Conservation (phyloP, 2,113 vertebrate genomes). For the Piaya cayana region DNA sequence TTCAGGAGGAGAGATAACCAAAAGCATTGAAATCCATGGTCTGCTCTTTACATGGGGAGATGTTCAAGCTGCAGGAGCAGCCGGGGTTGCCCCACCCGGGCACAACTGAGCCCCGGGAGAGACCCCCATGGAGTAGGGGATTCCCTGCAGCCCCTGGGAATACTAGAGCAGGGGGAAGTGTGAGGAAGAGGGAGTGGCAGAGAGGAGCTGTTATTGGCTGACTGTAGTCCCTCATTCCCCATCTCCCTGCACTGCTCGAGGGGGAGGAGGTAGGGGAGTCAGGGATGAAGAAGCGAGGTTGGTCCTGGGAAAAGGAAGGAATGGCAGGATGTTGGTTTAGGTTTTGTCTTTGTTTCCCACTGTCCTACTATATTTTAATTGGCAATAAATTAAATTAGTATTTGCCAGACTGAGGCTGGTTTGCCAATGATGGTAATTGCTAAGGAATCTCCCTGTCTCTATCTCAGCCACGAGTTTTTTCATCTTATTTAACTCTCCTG, state of each 20-base stretch:
- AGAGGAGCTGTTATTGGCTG: accelerated
- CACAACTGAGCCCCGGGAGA: not conserved
- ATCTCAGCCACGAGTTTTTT: accelerated
- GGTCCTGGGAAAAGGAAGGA: not conserved
- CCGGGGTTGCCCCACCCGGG: accelerated
- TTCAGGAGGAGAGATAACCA: not conserved
- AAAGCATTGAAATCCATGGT: not conserved
- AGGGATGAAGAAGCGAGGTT: accelerated
- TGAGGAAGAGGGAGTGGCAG: not conserved
- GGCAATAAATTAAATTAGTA: not conserved
- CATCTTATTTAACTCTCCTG: not conserved
- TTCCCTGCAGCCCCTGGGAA: not conserved
- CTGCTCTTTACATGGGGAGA: accelerated
- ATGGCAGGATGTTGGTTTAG: not conserved
- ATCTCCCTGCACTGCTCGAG: accelerated
- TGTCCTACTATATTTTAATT: not conserved
- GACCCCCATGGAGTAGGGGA: not conserved
- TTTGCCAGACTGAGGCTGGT: not conserved
- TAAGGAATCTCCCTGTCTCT: not conserved
- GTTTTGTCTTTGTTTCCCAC: not conserved
- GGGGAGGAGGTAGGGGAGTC: accelerated
- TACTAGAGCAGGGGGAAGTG: not conserved
- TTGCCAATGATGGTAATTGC: not conserved
- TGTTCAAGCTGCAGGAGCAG: accelerated
- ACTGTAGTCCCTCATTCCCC: accelerated